A percentile compares a stretch with the other conserved stretches of the same genome.
Evolutionary conservation across 2,113 vertebrate species (phyloP).

Genomic region (Sprattus sprattus): DNA sequence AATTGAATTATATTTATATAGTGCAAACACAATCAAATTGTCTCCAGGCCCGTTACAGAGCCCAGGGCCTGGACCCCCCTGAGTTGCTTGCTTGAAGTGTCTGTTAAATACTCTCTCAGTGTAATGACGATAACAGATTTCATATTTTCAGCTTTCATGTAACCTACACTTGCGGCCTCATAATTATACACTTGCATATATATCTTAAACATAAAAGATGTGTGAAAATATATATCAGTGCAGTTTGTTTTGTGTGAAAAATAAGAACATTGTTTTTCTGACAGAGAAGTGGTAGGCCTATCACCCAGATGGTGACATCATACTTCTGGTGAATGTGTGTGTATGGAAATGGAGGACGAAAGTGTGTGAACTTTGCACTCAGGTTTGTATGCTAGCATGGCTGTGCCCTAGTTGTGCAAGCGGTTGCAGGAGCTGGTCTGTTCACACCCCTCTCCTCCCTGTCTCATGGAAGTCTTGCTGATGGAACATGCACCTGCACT

Average conservation of each 20-base stretch:
- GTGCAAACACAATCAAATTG: no score
- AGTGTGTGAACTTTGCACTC: background rate
- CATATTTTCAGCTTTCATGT: no score
- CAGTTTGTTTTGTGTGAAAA: no score
- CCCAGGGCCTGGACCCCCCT: no score
- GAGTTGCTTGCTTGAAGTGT: no score
- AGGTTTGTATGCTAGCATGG: background rate
- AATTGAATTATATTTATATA: no score
- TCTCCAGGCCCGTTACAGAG: no score
- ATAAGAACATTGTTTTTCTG: background rate
- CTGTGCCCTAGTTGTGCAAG: background rate
- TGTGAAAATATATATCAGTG: background rate
- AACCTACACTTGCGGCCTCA: no score
- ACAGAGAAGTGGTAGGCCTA: background rate
- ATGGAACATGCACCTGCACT: slow-evolving; percentile 43
- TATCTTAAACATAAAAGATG: no score
- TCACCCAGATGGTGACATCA: background rate
- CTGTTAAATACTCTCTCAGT: background rate
- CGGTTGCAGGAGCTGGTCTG: background rate
- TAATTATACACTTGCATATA: no score
- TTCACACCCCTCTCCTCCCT: background rate
- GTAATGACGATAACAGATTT: no score
- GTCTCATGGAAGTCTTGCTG: slow-evolving; percentile 26
- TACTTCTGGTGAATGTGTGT: background rate
- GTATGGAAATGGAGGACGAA: background rate